Evolutionary conservation across 1,140 invertebrate genomes (phyloP), one percentile per base, ranked within the genome.

Genomic region (Drosophila eugracilis): DNA sequence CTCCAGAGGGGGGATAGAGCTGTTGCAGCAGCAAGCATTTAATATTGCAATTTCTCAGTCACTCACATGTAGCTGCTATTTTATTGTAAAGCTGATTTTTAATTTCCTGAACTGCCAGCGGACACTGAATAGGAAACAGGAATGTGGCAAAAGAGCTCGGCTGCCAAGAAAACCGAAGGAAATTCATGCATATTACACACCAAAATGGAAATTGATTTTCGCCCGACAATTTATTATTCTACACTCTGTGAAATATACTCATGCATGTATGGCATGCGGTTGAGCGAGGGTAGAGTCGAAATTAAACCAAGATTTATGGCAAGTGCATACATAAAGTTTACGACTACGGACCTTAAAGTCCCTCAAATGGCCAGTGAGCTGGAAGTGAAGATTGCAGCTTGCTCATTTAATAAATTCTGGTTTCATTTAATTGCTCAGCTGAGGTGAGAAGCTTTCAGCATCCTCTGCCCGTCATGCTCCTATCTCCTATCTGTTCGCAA

Each of bases 141-240:
- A 41, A 42, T 41, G 32, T 15, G 32, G 24, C n/a, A 19, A 19
- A 32, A 15, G 14, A 52, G 59, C 36, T 34, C n/a, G 21, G 17
- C 15, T 34, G 48, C 37, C 47, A 14, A 59, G 19, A 47, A 69
- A 44, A 42, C 48, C 15, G 4, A 22, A 37, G 30, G 39, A 54
- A 48, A 55, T 50, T 65, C 70, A 58, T 52, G 71, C 58, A 78
- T 57, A 53, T 62, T 73, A 71, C 36, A 58, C 24, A 49, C 22
- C 49, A 50, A 69, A 65, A 41, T 74, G 62, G 69, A 86, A 88
- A 86, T 88, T 81, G 77, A 86, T 88, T 86, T 76, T 74, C 36
- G 19, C 28, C 44, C 32, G 53, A 45, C 73, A 74, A 85, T 77
- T 80, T 80, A 80, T 69, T 76, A 80, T 80, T 48, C 72, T 45